These are phyloP conservation scores for Drosophila pseudoobscura DNA, from an alignment of 1,140 invertebrate genomes.

Conservation along the genomic window DNA sequence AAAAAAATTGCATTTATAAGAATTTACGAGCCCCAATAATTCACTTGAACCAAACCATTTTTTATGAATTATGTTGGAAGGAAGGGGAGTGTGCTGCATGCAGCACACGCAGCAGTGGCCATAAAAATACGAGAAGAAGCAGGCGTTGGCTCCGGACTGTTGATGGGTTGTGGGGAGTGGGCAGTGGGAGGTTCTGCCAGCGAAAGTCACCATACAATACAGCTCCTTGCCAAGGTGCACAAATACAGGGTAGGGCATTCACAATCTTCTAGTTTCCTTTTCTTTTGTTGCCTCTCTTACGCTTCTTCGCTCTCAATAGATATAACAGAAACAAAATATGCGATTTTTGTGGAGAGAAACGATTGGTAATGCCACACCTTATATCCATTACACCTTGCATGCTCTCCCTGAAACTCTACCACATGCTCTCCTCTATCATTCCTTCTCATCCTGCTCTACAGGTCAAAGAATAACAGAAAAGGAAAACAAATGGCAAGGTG, in stretches of 20 bases:
- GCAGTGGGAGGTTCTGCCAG: slow-evolving; percentile 14
- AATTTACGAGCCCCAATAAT: slow-evolving; percentile 62
- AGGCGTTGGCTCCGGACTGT: slow-evolving; percentile 39
- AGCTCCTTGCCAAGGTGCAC: background rate
- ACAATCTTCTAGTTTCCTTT: slow-evolving; percentile 23
- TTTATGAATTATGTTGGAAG: slow-evolving; percentile 59
- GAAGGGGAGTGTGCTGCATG: slow-evolving; percentile 30
- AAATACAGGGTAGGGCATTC: too few species aligned
- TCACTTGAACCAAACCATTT: slow-evolving; percentile 51
- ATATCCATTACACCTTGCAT: slow-evolving; percentile 2
- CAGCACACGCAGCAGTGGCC: slow-evolving; percentile 44
- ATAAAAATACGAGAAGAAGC: slow-evolving; percentile 53
- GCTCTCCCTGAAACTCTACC: too few species aligned
- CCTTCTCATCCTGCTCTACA: slow-evolving; percentile 38
- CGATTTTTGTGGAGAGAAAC: too few species aligned
- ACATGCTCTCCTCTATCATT: slow-evolving; percentile 7
- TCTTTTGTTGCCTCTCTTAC: slow-evolving; percentile 8
- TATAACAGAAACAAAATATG: too few species aligned
- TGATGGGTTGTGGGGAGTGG: too few species aligned
- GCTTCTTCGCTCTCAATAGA: background rate
- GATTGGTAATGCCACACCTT: too few species aligned
- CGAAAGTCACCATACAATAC: slow-evolving; percentile 51
- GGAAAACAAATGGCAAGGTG: slow-evolving; percentile 45
- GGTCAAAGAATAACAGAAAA: slow-evolving; percentile 39
- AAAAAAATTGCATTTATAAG: slow-evolving; percentile 55